Conservation (phyloP, 1,140 invertebrate genomes). For the Macrotrachela quadricornifera region DNA sequence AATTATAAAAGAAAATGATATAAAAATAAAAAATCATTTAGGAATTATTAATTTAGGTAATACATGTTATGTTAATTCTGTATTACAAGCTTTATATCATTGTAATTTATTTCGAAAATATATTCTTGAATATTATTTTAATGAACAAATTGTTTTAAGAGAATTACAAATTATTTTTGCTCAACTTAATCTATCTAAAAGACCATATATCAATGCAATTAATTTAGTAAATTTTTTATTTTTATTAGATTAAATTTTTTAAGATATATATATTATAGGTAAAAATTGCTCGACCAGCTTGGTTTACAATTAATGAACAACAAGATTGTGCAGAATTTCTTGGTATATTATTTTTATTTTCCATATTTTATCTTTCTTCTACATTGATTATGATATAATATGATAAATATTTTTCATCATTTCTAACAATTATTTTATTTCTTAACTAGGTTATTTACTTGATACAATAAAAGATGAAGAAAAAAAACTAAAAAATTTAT, state of each 20-base stretch:
- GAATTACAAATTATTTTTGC: conserved; percentile 52
- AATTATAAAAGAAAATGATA: too few relatives aligned
- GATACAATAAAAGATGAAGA: too few relatives aligned
- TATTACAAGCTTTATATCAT: conserved; percentile 45
- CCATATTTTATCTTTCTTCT: too few relatives aligned
- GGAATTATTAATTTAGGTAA: conserved; percentile 50
- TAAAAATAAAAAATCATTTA: too few relatives aligned
- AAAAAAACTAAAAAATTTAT: too few relatives aligned
- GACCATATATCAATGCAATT: conserved; percentile 8
- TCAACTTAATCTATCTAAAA: conserved; percentile 44
- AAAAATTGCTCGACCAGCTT: conserved; percentile 43
- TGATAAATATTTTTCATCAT: too few relatives aligned
- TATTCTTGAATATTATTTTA: conserved; percentile 33
- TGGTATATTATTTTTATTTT: conserved; percentile 21
- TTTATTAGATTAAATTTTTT: too few relatives aligned
- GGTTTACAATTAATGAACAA: conserved; percentile 50
- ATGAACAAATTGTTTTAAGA: conserved; percentile 34
- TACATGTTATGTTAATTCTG: conserved; percentile 26
- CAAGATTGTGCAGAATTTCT: conserved; percentile 71
- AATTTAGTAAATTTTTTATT: not conserved
- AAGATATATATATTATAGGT: not conserved
- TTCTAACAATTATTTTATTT: too few relatives aligned
- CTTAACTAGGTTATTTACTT: conserved; percentile 40
- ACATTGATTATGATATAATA: too few relatives aligned
- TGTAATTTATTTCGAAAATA: conserved; percentile 48